Conservation (phyloP, 2,888 invertebrate genomes). For the Eustalomyia histrio region DNA sequence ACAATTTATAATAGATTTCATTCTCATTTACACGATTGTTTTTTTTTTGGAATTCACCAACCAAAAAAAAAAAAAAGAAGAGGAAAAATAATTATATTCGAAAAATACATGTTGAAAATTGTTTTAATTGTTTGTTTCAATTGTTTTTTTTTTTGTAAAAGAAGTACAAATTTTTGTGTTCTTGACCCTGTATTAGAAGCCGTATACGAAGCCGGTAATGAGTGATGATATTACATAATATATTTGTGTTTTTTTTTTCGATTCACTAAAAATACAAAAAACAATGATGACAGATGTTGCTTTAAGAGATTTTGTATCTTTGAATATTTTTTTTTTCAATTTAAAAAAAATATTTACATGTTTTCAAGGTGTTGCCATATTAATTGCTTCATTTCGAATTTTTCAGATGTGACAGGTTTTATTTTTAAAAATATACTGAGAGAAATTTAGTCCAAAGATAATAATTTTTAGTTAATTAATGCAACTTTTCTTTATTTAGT, state of each 20-base stretch:
- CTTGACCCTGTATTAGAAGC: background rate
- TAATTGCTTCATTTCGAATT: background rate
- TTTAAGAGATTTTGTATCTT: slow-evolving; percentile 10
- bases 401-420: background rate
- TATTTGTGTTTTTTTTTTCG: background rate
- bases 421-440: background rate
- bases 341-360: background rate
- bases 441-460: no score
- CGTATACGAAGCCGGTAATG: background rate
- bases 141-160: background rate
- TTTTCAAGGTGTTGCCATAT: background rate
- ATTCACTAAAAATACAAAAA: slow-evolving; percentile 6
- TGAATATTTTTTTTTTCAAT: slow-evolving; percentile 14
- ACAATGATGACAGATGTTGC: background rate
- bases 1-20: background rate
- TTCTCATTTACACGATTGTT: background rate
- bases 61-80: background rate
- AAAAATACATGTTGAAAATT: background rate
- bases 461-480: no score
- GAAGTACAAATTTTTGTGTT: background rate
- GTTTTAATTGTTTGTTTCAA: background rate
- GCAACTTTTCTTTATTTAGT: no score
- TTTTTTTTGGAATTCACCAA: background rate
- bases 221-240: background rate
- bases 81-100: background rate